Conservation (phyloP, 2,888 invertebrate species). For the Philereme transversata region DNA sequence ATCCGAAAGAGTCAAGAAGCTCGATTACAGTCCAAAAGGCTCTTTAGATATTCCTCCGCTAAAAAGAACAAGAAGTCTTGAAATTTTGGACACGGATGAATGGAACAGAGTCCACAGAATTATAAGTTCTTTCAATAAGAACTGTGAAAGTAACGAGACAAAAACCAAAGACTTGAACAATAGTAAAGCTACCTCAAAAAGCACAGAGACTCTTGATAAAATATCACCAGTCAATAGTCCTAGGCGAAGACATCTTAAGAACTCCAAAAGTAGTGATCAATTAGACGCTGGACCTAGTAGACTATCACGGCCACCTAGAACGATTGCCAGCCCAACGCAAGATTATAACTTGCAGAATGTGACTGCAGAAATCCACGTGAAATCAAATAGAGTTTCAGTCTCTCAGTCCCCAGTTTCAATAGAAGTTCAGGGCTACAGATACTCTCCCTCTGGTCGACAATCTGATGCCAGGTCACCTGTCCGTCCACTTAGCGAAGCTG, state of each 20-base stretch:
- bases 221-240: conserved; percentile 59
- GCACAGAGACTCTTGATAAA: conserved; percentile 77
- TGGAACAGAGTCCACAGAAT: conserved; percentile 73
- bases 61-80: conserved; percentile 88
- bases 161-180: conserved; percentile 73
- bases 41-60: conserved; percentile 83
- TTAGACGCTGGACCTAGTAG: conserved; percentile 70
- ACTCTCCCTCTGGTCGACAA: conserved; percentile 64
- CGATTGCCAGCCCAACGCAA: conserved; percentile 43
- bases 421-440: conserved; percentile 63
- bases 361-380: conserved; percentile 77
- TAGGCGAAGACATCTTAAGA: conserved; percentile 64
- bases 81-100: conserved; percentile 76
- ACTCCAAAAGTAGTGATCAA: conserved; percentile 73
- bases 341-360: conserved; percentile 63
- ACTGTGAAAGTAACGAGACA: conserved; percentile 64
- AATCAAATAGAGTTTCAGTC: conserved; percentile 66
- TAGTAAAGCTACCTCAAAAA: conserved; percentile 75
- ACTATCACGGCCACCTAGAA: conserved; percentile 58
- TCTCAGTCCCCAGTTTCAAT: conserved; percentile 72
- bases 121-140: conserved; percentile 69
- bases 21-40: conserved; percentile 79
- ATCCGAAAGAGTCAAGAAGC: conserved; percentile 74
- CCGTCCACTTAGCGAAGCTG: conserved; percentile 58
- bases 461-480: conserved; percentile 65